These are phyloP conservation scores for Ophion costatus DNA, from an alignment of 2,888 invertebrate species.

Conservation along the genomic window DNA sequence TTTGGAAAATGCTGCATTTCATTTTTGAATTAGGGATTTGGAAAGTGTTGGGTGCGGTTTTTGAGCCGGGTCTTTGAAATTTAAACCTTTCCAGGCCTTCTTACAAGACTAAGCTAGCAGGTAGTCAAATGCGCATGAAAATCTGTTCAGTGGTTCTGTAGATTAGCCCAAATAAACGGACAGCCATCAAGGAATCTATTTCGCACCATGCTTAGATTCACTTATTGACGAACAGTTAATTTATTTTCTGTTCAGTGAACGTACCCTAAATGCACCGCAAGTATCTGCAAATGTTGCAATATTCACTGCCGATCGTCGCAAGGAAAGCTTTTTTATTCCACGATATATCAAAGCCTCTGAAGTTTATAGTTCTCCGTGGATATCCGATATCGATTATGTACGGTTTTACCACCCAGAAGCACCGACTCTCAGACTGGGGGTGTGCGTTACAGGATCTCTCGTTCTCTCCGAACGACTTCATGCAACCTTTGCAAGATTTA, in stretches of 20 bases:
- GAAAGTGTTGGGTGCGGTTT: neutral
- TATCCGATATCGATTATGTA: slow-evolving; percentile 62
- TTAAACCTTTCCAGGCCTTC: neutral
- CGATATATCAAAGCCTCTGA: slow-evolving; percentile 41
- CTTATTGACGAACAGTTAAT: neutral
- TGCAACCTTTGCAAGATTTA: slow-evolving; percentile 64
- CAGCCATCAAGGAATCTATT: no score
- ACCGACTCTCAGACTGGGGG: slow-evolving; percentile 33
- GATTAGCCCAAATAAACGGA: no score
- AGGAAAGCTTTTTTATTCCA: slow-evolving; percentile 28
- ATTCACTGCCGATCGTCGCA: neutral
- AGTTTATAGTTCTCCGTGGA: slow-evolving; percentile 45
- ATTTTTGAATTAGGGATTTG: neutral
- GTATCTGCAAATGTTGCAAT: neutral
- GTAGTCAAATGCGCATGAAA: no score
- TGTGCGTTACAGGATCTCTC: slow-evolving; percentile 42
- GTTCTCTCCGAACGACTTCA: slow-evolving; percentile 58
- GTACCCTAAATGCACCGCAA: neutral
- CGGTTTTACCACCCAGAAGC: slow-evolving; percentile 52
- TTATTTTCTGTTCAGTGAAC: neutral
- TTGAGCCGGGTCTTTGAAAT: neutral
- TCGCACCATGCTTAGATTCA: neutral
- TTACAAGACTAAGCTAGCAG: neutral
- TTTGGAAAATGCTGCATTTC: neutral
- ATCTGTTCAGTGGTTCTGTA: no score